Evolutionary conservation across 2,888 invertebrate genomes (phyloP).

Genomic region (Fabriciana adippe): DNA sequence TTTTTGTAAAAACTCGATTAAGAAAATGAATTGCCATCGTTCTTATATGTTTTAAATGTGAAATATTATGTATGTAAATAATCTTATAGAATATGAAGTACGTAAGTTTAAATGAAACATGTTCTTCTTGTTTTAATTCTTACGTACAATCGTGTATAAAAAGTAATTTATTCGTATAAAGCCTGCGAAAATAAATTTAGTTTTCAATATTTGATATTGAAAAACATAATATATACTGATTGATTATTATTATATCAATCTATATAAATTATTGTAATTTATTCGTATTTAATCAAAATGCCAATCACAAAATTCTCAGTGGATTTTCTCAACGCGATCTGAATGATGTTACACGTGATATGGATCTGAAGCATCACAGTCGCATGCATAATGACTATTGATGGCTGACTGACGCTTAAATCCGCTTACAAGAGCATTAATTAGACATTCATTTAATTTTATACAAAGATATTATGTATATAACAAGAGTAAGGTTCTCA

Average conservation of each 20-base stretch:
- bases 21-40: no score
- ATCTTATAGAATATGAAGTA: no score
- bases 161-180: no score
- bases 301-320: slow-evolving; percentile 9
- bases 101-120: no score
- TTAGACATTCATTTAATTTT: slow-evolving; percentile 22
- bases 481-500: no score
- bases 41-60: no score
- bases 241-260: background rate
- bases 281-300: slow-evolving; percentile 7
- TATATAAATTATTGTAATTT: slow-evolving; percentile 1
- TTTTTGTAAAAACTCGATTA: background rate
- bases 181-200: no score
- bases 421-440: slow-evolving; percentile 32
- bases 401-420: slow-evolving; percentile 32
- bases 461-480: no score
- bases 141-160: no score
- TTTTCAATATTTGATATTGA: no score
- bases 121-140: no score
- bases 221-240: background rate
- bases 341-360: slow-evolving; percentile 30
- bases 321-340: slow-evolving; percentile 18
- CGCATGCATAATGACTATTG: slow-evolving; percentile 37
- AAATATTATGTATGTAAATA: no score
- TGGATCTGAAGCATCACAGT: slow-evolving; percentile 32